phyloP scores from a whole-genome alignment of 2,113 vertebrate genomes.

The Heptranchias perlo region DNA sequence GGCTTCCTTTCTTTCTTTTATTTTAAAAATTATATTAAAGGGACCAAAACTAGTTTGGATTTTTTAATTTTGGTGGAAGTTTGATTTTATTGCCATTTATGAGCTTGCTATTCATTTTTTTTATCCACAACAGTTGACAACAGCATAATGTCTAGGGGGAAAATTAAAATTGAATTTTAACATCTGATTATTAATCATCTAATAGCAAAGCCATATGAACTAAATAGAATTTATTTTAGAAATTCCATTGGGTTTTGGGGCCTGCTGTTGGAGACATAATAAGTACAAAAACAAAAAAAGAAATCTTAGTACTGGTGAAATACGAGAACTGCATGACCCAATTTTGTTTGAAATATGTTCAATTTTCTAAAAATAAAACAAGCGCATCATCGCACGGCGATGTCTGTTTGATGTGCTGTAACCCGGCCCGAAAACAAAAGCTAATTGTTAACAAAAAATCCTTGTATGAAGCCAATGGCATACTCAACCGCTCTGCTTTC shows the following conservation, averaged over 20 bases:
- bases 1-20: neutral
- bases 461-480: neutral
- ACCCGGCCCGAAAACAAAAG: neutral
- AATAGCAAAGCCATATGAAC: neutral
- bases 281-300: neutral
- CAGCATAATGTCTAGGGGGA: neutral
- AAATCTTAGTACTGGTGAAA: neutral
- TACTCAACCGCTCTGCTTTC: neutral
- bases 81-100: neutral
- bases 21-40: neutral
- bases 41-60: neutral
- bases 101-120: neutral
- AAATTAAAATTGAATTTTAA: neutral
- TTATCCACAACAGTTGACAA: neutral
- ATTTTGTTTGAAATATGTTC: neutral
- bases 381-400: neutral
- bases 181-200: neutral
- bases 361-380: constrained; percentile 31
- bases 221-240: neutral
- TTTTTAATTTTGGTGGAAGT: neutral
- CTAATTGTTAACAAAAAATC: neutral
- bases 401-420: neutral
- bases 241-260: neutral
- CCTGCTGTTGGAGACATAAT: neutral
- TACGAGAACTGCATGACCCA: neutral